phyloP scores from a whole-genome alignment of 2,113 vertebrate species.

The Leiothrix lutea region DNA sequence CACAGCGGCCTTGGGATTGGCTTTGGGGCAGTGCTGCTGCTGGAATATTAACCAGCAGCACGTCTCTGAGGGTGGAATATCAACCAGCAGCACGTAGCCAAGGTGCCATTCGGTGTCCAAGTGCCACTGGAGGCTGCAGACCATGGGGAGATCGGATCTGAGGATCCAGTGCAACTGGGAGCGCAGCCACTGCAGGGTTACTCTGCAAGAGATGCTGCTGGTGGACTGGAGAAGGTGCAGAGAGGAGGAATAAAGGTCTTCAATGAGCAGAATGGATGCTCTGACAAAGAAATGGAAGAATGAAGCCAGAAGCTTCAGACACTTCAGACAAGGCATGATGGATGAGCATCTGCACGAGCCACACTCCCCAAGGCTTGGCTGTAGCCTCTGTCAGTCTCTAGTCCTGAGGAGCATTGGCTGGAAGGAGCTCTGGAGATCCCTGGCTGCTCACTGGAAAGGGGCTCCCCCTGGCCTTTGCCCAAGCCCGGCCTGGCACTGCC shows the following conservation, averaged over 20 bases:
- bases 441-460: not conserved
- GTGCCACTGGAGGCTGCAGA: not conserved
- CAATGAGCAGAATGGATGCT: not conserved
- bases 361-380: not conserved
- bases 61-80: not conserved
- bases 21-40: not conserved
- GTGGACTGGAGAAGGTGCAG: not conserved
- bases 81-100: not conserved
- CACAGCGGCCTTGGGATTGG: not conserved
- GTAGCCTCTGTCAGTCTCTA: accelerated
- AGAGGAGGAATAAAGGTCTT: not conserved
- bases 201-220: not conserved
- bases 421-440: not conserved
- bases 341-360: accelerated
- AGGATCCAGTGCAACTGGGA: not conserved
- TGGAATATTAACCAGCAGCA: not conserved
- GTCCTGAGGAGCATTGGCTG: not conserved
- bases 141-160: accelerated
- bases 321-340: not conserved
- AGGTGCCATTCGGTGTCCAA: accelerated
- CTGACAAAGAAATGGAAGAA: not conserved
- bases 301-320: not conserved
- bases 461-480: not conserved
- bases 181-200: accelerated
- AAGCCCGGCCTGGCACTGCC: not conserved